Conservation (phyloP, 2,888 invertebrate species). For the Ochropleura leucogaster region DNA sequence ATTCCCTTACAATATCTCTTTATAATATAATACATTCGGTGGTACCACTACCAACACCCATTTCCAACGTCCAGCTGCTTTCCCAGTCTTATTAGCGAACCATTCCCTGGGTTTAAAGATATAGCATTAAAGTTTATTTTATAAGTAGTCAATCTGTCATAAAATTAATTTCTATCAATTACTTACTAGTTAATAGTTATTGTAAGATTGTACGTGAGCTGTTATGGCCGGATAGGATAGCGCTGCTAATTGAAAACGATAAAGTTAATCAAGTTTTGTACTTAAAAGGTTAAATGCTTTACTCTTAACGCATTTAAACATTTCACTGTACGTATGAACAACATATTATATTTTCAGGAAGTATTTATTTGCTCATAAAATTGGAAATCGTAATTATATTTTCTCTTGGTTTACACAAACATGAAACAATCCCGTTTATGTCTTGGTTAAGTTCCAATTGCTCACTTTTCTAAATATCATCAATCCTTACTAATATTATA, state of each 20-base stretch:
- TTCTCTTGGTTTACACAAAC: background rate
- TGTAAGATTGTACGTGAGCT: background rate
- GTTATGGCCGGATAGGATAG: background rate
- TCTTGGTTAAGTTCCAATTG: background rate
- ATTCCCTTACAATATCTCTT: background rate
- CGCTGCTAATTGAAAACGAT: conserved; percentile 1
- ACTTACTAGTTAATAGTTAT: background rate
- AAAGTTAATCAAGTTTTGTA: conserved; percentile 9
- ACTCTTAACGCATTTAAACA: background rate
- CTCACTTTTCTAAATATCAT: background rate
- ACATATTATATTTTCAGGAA: background rate
- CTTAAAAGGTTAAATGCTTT: background rate
- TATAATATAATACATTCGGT: background rate
- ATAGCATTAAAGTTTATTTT: background rate
- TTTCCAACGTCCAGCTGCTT: background rate
- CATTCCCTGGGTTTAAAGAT: background rate
- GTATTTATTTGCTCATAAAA: conserved; percentile 10
- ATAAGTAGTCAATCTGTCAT: background rate
- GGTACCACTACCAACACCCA: background rate
- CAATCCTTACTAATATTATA: background rate
- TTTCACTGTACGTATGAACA: background rate
- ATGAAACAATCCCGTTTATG: background rate
- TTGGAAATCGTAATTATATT: background rate
- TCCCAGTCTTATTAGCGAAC: background rate
- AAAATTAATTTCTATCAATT: conserved; percentile 13